A percentile compares a stretch with the other conserved stretches of the same genome.
These are phyloP conservation scores for Crepidodera aurea DNA, from an alignment of 2,888 invertebrate species.

Conservation along the genomic window DNA sequence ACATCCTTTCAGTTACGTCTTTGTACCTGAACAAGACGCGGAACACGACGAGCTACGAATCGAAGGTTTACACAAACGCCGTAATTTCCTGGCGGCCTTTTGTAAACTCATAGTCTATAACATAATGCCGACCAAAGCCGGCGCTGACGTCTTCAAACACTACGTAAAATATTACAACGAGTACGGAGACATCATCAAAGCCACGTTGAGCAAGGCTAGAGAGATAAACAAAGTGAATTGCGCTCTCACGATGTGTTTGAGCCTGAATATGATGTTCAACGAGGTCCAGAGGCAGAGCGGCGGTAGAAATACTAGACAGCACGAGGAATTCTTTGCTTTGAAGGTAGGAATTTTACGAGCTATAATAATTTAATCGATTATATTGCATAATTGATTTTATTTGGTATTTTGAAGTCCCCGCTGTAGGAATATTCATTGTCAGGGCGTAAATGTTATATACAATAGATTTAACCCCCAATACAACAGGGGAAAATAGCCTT, in stretches of 20 bases:
- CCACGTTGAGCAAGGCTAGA: conserved; percentile 93
- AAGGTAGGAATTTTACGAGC: conserved; percentile 74
- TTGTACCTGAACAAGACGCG: conserved; percentile 87
- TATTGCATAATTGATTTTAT: too few relatives aligned
- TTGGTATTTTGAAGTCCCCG: too few relatives aligned
- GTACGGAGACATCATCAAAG: conserved; percentile 98
- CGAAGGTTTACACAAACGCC: conserved; percentile 94
- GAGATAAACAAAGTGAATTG: conserved; percentile 98
- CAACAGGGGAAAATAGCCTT: too few relatives aligned
- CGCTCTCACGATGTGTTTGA: conserved; percentile 91
- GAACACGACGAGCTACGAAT: conserved; percentile 96
- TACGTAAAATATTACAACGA: conserved; percentile 98
- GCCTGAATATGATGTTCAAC: conserved; percentile 87
- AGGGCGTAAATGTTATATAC: too few relatives aligned
- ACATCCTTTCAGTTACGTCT: conserved; percentile 70
- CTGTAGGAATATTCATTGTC: too few relatives aligned
- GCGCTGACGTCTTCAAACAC: conserved; percentile 93
- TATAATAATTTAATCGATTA: too few relatives aligned
- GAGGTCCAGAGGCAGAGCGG: conserved; percentile 67
- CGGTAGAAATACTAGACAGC: conserved; percentile 56
- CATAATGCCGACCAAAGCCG: conserved; percentile 83
- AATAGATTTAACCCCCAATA: too few relatives aligned
- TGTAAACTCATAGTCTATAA: conserved; percentile 98
- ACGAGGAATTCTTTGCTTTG: conserved; percentile 86
- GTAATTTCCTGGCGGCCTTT: conserved; percentile 95